phyloP scores from a whole-genome alignment of 2,113 vertebrate genomes.

The Bos indicus region DNA sequence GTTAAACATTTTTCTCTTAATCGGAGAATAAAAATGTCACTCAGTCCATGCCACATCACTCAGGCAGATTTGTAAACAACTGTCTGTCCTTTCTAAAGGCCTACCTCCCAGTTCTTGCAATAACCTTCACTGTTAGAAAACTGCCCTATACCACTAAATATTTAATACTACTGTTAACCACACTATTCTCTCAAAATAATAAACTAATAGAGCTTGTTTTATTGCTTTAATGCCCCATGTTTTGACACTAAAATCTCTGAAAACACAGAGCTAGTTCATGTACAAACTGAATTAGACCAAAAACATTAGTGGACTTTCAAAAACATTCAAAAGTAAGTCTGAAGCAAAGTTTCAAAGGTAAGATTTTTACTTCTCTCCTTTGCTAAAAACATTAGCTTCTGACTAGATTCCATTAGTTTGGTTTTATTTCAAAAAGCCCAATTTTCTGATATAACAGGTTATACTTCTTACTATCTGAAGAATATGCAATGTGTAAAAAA shows the following conservation, averaged over 20 bases:
- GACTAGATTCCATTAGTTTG: not conserved
- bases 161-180: not conserved
- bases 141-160: not conserved
- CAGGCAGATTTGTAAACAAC: not conserved
- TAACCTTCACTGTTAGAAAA: not conserved
- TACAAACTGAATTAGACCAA: not conserved
- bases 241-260: not conserved
- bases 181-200: not conserved
- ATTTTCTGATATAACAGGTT: not conserved
- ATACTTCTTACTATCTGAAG: not conserved
- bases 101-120: not conserved
- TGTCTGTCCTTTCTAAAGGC: not conserved
- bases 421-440: slow-evolving; percentile 48
- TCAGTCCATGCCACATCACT: not conserved
- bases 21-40: not conserved
- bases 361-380: not conserved
- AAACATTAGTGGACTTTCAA: not conserved
- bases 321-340: not conserved
- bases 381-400: slow-evolving; percentile 23
- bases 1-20: not conserved
- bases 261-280: not conserved
- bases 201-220: not conserved
- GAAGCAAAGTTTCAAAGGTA: not conserved
- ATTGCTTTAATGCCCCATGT: not conserved
- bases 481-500: not conserved